phyloP scores from a whole-genome alignment of 2,888 invertebrate species.

The Leptinotarsa rubiginosa region DNA sequence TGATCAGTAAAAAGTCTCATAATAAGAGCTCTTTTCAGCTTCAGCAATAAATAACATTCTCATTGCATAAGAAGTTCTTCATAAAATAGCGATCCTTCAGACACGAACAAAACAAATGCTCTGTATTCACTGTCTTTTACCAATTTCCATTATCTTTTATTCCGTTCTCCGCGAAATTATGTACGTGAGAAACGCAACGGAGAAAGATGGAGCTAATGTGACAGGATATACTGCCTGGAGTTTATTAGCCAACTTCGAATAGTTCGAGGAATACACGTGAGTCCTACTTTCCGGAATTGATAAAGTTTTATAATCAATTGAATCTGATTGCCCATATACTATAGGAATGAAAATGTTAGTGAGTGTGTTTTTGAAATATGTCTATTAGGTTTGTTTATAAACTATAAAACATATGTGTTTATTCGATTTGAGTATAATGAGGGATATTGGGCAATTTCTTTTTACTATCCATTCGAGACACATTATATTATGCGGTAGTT shows the following conservation, averaged over 20 bases:
- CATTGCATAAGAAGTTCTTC: not conserved
- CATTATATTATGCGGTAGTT: no score
- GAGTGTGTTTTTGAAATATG: constrained; percentile 3
- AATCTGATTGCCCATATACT: constrained; percentile 14
- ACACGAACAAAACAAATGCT: not conserved
- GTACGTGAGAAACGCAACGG: constrained; percentile 18
- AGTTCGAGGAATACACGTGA: constrained; percentile 17
- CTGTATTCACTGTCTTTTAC: constrained; percentile 12
- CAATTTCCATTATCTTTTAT: constrained; percentile 22
- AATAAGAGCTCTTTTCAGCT: not conserved
- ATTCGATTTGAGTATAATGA: no score
- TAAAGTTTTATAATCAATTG: constrained; percentile 27
- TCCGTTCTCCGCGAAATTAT: not conserved
- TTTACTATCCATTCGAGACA: no score
- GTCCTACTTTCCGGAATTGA: constrained; percentile 16
- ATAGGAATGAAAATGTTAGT: not conserved
- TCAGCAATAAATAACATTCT: not conserved
- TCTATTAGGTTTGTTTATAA: not conserved
- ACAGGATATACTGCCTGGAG: constrained; percentile 17
- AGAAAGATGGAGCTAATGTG: constrained; percentile 21
- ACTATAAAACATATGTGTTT: not conserved
- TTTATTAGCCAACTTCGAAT: constrained; percentile 23
- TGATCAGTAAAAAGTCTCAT: no score
- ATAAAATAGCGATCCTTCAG: not conserved
- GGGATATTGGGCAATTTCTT: no score